phyloP scores from a whole-genome alignment of 2,888 invertebrate genomes.

The Gastrophysa polygoni region DNA sequence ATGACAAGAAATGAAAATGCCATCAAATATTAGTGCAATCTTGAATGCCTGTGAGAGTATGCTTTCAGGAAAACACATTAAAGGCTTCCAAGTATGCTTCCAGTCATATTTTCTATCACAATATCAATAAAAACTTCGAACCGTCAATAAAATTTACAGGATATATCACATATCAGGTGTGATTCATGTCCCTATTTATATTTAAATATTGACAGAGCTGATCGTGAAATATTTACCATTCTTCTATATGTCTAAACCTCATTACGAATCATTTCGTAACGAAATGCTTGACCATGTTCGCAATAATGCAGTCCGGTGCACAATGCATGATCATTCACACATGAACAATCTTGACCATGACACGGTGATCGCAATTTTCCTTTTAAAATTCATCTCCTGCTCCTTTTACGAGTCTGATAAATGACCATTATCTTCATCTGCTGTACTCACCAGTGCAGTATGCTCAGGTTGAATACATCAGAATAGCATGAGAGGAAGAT shows the following conservation, averaged over 20 bases:
- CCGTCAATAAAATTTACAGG: no score
- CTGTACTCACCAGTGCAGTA: not conserved
- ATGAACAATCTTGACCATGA: constrained; percentile 52
- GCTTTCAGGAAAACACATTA: no score
- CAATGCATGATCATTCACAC: constrained; percentile 45
- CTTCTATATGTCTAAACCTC: constrained; percentile 21
- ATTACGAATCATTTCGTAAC: constrained; percentile 32
- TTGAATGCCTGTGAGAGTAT: no score
- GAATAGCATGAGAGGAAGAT: not conserved
- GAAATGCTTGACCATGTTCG: constrained; percentile 43
- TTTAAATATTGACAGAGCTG: no score
- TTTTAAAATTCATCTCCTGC: constrained; percentile 14
- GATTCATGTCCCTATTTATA: not conserved
- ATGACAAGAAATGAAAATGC: no score
- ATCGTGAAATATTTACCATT: not conserved
- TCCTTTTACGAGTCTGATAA: constrained; percentile 17
- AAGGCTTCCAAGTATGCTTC: no score
- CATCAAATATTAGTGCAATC: no score
- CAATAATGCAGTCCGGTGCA: constrained; percentile 40
- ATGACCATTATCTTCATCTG: not conserved
- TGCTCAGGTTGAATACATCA: not conserved
- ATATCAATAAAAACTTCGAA: no score
- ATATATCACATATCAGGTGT: no score
- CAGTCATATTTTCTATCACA: no score
- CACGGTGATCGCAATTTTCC: constrained; percentile 44